phyloP scores from a whole-genome alignment of 2,888 invertebrate species.

The Epinotia bilunana region DNA sequence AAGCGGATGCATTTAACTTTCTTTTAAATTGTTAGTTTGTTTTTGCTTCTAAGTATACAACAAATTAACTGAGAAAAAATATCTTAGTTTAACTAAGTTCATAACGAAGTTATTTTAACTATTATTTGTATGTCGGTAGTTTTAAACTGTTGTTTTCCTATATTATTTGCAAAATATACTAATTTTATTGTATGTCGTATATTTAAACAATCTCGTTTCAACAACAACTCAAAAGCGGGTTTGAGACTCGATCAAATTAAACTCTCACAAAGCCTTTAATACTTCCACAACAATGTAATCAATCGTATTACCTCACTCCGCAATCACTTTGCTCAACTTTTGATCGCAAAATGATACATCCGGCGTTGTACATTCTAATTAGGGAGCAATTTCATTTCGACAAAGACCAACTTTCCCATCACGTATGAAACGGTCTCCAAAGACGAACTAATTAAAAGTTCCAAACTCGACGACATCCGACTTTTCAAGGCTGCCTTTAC shows the following conservation, averaged over 20 bases:
- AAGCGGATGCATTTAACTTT: too few species aligned
- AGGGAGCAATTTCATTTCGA: constrained; percentile 30
- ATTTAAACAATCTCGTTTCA: background rate
- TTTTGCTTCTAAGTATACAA: too few species aligned
- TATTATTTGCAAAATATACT: too few species aligned
- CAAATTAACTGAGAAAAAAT: too few species aligned
- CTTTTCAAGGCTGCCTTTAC: constrained; percentile 38
- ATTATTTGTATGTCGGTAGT: too few species aligned
- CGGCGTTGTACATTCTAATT: constrained; percentile 27
- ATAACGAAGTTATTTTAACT: too few species aligned
- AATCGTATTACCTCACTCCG: background rate
- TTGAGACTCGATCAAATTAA: background rate
- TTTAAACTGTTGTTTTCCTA: too few species aligned
- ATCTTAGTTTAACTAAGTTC: too few species aligned
- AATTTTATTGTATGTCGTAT: background rate
- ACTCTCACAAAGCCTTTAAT: background rate
- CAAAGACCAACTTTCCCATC: constrained; percentile 29
- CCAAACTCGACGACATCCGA: constrained; percentile 33
- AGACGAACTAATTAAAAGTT: constrained; percentile 39
- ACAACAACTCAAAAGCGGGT: background rate
- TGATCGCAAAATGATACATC: constrained; percentile 7
- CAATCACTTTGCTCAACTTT: constrained; percentile 31
- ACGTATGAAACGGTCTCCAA: constrained; percentile 34
- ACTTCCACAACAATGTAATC: constrained; percentile 10
- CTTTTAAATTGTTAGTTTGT: background rate